phyloP scores from a whole-genome alignment of 2,888 invertebrate species.

The Dicyrtomina minuta region DNA sequence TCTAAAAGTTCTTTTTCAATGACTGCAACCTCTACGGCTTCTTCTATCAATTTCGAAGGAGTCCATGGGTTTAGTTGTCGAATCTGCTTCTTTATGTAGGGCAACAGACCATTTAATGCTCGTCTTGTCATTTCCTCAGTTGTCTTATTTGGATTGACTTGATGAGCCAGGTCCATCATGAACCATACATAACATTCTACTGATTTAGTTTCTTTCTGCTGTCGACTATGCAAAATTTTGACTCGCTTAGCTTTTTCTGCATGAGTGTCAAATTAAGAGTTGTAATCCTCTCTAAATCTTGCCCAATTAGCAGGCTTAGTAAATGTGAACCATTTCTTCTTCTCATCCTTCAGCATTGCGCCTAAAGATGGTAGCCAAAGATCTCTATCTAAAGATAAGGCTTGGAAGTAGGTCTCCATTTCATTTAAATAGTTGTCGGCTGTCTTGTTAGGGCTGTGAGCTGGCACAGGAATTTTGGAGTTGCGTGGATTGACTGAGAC shows the following conservation, averaged over 20 bases:
- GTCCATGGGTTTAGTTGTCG: not conserved
- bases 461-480: no score
- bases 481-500: no score
- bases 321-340: no score
- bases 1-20: not conserved
- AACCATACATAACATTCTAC: conserved; percentile 15
- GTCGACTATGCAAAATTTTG: not conserved
- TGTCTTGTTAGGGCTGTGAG: no score
- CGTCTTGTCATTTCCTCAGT: not conserved
- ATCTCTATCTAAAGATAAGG: no score
- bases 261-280: conserved; percentile 16
- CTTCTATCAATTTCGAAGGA: not conserved
- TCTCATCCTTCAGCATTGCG: no score
- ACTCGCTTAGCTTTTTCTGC: not conserved
- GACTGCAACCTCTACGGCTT: not conserved
- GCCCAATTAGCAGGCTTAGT: no score
- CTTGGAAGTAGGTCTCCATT: no score
- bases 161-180: conserved; percentile 20
- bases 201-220: conserved; percentile 1
- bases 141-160: conserved; percentile 9
- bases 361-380: no score
- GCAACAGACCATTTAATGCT: conserved; percentile 20
- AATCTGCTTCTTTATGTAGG: not conserved
- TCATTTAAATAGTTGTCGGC: no score
- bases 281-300: no score